phyloP scores from a whole-genome alignment of 2,888 invertebrate species.

The Pogonocherus hispidulus region DNA sequence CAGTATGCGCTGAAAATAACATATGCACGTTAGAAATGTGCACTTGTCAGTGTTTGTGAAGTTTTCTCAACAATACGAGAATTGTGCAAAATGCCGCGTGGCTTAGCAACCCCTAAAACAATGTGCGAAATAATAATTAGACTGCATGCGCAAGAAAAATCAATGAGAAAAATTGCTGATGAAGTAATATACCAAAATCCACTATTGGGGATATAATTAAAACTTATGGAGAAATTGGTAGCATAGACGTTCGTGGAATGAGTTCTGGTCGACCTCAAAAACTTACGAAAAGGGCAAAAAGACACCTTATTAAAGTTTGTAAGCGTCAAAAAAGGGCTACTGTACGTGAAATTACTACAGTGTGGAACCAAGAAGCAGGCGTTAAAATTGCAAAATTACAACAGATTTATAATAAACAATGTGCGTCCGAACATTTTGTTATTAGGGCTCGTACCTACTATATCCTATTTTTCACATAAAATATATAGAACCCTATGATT shows the following conservation, averaged over 20 bases:
- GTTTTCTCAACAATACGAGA: neutral
- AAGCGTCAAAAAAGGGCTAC: neutral
- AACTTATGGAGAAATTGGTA: neutral
- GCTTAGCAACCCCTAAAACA: neutral
- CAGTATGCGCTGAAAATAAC: neutral
- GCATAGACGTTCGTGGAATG: neutral
- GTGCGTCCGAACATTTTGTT: too few relatives aligned
- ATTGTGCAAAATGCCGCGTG: neutral
- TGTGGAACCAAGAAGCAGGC: too few relatives aligned
- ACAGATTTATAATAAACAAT: too few relatives aligned
- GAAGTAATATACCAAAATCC: neutral
- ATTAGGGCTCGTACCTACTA: too few relatives aligned
- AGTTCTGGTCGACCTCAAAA: neutral
- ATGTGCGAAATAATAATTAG: neutral
- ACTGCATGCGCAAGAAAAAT: neutral
- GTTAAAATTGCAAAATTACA: too few relatives aligned
- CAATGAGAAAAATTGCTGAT: constrained; percentile 1
- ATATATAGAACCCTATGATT: too few relatives aligned
- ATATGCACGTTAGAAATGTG: neutral
- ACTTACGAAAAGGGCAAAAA: neutral
- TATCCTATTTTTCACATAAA: too few relatives aligned
- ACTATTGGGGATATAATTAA: constrained; percentile 1
- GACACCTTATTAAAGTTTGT: neutral
- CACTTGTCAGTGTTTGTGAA: neutral
- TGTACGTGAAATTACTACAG: too few relatives aligned